These are phyloP conservation scores for Dinothrombium tinctorium DNA, from an alignment of 1,140 invertebrate species.

Conservation along the genomic window DNA sequence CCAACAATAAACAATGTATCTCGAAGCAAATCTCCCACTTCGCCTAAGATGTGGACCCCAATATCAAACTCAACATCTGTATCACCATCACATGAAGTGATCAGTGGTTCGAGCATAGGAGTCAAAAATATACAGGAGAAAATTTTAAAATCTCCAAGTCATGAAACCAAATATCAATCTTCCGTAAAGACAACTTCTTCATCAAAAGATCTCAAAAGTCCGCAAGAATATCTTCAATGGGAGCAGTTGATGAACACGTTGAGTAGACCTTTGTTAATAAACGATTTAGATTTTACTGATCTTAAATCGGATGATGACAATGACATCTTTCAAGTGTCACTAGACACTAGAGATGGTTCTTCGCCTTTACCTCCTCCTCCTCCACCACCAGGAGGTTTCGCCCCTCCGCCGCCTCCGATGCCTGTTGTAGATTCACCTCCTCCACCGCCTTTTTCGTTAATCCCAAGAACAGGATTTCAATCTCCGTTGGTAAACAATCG, in stretches of 20 bases:
- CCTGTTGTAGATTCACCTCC: conserved; percentile 11
- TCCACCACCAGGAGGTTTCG: not conserved
- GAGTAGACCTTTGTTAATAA: conserved; percentile 51
- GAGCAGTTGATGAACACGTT: conserved; percentile 60
- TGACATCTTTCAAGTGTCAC: conserved; percentile 11
- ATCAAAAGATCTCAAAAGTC: not conserved
- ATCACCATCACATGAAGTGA: not conserved
- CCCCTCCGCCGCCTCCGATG: conserved; percentile 8
- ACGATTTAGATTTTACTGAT: conserved; percentile 90
- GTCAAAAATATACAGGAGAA: conserved; percentile 8
- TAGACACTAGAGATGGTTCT: not conserved
- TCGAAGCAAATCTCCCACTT: not conserved
- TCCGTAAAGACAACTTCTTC: not conserved
- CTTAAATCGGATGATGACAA: conserved; percentile 41
- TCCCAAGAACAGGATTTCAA: conserved; percentile 16
- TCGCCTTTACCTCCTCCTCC: conserved; percentile 7
- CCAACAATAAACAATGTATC: not conserved
- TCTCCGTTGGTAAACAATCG: not conserved
- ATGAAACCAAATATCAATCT: not conserved
- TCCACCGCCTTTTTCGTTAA: conserved; percentile 22
- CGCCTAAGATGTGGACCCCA: conserved; percentile 1
- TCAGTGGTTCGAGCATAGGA: not conserved
- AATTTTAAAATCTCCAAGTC: conserved; percentile 7
- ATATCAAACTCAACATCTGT: not conserved
- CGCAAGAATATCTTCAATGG: conserved; percentile 71